Conservation (phyloP, 2,888 invertebrate species). For the Fabriciana adippe region DNA sequence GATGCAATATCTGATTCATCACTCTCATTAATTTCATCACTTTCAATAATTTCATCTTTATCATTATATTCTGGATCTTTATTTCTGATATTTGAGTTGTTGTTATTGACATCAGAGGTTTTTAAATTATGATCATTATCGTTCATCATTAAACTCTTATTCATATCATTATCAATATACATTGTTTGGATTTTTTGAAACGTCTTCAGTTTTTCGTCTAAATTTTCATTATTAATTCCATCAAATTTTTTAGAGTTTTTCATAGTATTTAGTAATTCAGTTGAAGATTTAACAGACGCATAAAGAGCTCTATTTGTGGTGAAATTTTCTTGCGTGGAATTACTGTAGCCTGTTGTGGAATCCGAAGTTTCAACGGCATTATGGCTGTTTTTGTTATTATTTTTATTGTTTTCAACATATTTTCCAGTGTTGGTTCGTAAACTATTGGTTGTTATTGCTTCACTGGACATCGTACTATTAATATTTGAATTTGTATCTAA, state of each 20-base stretch:
- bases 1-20: slow-evolving; percentile 55
- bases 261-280: slow-evolving; percentile 40
- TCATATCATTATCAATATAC: slow-evolving; percentile 3
- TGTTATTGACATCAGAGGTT: not conserved
- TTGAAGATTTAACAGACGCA: slow-evolving; percentile 39
- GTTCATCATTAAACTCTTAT: not conserved
- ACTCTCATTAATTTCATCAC: slow-evolving; percentile 22
- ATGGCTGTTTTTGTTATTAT: not conserved
- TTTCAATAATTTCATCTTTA: not conserved
- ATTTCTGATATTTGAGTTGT: slow-evolving; percentile 9
- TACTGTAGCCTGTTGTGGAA: slow-evolving; percentile 20
- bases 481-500: slow-evolving; percentile 33
- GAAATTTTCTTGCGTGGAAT: slow-evolving; percentile 18
- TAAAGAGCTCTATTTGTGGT: slow-evolving; percentile 19
- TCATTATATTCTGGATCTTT: not conserved
- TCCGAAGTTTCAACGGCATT: slow-evolving; percentile 4
- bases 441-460: not conserved
- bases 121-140: not conserved
- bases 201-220: not conserved
- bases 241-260: not conserved
- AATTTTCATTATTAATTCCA: not conserved
- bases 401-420: not conserved
- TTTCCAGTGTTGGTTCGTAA: not conserved
- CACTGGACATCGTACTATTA: not conserved
- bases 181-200: not conserved